Conservation (phyloP, 2,888 invertebrate species). For the Dione vanillae region DNA sequence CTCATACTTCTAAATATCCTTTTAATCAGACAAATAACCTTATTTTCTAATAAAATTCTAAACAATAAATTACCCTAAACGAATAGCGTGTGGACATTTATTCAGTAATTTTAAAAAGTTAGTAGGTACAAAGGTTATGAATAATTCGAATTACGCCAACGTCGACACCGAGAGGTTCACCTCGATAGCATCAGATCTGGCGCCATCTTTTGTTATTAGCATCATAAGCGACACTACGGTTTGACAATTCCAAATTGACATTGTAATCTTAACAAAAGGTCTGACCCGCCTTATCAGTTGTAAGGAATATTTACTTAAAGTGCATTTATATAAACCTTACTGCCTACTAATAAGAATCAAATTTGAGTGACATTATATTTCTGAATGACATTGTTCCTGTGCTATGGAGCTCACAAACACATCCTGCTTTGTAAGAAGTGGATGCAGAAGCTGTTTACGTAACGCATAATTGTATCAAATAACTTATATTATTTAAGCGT, state of each 20-base stretch:
- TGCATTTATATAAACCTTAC: conserved; percentile 45
- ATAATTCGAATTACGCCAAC: conserved; percentile 18
- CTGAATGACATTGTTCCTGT: conserved; percentile 38
- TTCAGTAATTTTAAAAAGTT: not conserved
- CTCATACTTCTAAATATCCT: too few relatives aligned
- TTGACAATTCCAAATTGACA: conserved; percentile 66
- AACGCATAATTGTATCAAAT: conserved; percentile 18
- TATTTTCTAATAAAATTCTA: not conserved
- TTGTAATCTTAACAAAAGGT: conserved; percentile 76
- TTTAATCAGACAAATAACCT: too few relatives aligned
- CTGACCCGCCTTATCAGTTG: conserved; percentile 73
- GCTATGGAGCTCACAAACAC: conserved; percentile 43
- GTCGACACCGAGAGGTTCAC: conserved; percentile 10
- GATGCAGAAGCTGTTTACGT: conserved; percentile 30
- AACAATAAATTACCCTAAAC: not conserved
- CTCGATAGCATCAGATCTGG: conserved; percentile 65
- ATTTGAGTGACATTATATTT: conserved; percentile 21
- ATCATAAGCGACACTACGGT: conserved; percentile 67
- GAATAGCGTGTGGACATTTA: not conserved
- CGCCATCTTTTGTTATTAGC: conserved; percentile 72
- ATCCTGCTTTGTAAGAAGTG: conserved; percentile 44
- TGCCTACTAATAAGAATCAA: conserved; percentile 5
- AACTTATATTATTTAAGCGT: not conserved
- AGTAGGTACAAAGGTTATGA: not conserved
- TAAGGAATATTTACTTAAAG: conserved; percentile 54